Evolutionary conservation across 2,113 vertebrate species (phyloP).

Genomic region (Lates calcarifer): DNA sequence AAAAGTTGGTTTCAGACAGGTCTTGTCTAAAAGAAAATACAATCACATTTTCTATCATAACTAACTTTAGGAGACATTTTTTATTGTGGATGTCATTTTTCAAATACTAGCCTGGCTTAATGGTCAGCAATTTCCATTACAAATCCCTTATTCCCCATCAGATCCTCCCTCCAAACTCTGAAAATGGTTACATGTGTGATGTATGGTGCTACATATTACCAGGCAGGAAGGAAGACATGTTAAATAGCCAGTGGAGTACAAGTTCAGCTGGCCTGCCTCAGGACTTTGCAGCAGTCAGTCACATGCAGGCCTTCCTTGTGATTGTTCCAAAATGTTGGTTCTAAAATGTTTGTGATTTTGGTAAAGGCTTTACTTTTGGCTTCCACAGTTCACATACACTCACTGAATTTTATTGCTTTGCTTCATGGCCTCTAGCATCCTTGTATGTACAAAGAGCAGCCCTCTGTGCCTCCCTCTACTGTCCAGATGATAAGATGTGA

Average conservation of each 20-base stretch:
- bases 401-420: slow-evolving; percentile 7
- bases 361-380: neutral
- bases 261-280: neutral
- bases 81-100: neutral
- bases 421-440: neutral
- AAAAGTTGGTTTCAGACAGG: neutral
- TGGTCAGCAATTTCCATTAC: neutral
- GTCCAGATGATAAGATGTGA: slow-evolving; percentile 11
- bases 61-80: neutral
- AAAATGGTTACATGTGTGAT: neutral
- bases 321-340: too few species aligned
- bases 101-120: neutral
- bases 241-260: neutral
- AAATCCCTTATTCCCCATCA: neutral
- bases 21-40: neutral
- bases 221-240: neutral
- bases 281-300: slow-evolving; percentile 1
- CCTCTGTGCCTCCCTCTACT: neutral
- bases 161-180: too few species aligned
- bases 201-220: neutral
- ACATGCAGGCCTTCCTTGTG: neutral
- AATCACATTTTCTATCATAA: neutral
- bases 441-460: slow-evolving; percentile 4
- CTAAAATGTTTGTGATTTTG: neutral
- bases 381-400: neutral